phyloP scores from a whole-genome alignment of 2,113 vertebrate species.

The Callionymus lyra region DNA sequence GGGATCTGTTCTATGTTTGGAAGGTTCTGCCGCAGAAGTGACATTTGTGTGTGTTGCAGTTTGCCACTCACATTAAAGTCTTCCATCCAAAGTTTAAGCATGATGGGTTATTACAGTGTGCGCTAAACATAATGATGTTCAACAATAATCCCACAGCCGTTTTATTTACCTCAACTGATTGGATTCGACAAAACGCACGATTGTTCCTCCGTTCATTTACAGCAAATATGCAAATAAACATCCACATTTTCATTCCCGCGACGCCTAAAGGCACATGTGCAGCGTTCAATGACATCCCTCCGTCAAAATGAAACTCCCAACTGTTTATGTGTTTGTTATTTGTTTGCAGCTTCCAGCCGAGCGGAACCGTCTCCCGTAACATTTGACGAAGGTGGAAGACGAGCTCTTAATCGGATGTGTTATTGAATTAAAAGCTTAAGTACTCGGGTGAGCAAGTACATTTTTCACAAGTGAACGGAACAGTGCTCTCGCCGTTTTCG shows the following conservation, averaged over 20 bases:
- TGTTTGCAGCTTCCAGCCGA: slow-evolving; percentile 44
- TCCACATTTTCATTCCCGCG: slow-evolving; percentile 25
- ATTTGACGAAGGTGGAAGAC: slow-evolving; percentile 61
- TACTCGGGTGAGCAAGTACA: slow-evolving; percentile 64
- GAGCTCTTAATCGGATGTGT: slow-evolving; percentile 62
- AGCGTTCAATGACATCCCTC: slow-evolving; percentile 43
- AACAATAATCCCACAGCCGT: slow-evolving; percentile 9
- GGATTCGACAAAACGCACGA: slow-evolving; percentile 7
- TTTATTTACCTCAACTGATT: slow-evolving; percentile 22
- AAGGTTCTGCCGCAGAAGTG: no score
- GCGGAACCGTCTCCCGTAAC: slow-evolving; percentile 54
- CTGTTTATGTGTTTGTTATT: slow-evolving; percentile 37
- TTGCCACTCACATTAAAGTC: background rate
- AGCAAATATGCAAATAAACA: slow-evolving; percentile 40
- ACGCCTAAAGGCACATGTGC: slow-evolving; percentile 29
- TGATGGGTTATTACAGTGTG: background rate
- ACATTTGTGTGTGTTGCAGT: no score
- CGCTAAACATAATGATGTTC: slow-evolving; percentile 12
- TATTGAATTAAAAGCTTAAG: slow-evolving; percentile 72
- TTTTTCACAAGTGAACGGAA: slow-evolving; percentile 64
- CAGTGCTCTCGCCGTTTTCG: slow-evolving; percentile 61
- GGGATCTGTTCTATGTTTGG: no score
- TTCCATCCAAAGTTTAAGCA: slow-evolving; percentile 5
- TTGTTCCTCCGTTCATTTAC: slow-evolving; percentile 16
- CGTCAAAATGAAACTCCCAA: slow-evolving; percentile 39